A percentile compares a stretch with the other conserved stretches of the same genome.
Conservation (phyloP, 2,113 vertebrate species). For the Aepyceros melampus region DNA sequence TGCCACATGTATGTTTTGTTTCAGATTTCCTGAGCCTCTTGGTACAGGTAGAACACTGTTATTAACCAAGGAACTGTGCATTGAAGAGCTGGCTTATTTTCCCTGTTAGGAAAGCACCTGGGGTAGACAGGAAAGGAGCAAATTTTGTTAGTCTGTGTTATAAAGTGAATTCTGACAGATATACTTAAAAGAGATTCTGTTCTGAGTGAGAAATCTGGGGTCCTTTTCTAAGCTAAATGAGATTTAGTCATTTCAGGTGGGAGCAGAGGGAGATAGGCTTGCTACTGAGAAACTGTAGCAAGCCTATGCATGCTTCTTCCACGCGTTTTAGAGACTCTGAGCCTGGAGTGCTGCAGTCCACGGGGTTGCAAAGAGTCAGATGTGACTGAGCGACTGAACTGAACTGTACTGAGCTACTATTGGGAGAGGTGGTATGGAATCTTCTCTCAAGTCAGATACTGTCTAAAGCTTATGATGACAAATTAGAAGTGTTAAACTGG, state of each 20-base stretch:
- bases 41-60: background rate
- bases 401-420: background rate
- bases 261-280: background rate
- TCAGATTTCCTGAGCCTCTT: background rate
- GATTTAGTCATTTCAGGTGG: background rate
- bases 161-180: background rate
- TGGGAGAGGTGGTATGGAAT: background rate
- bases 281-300: background rate
- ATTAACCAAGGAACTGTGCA: background rate
- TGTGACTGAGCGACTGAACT: accelerated
- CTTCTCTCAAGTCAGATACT: background rate
- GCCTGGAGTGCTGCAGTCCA: background rate
- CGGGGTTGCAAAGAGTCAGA: background rate
- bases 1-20: background rate
- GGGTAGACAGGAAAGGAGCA: background rate
- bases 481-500: background rate
- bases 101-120: background rate
- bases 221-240: background rate
- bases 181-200: background rate
- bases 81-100: background rate
- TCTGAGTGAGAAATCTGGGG: background rate
- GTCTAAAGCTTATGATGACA: background rate
- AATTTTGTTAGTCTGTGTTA: background rate
- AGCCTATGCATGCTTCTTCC: background rate
- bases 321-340: background rate